A percentile compares a stretch with the other conserved stretches of the same genome.
phyloP scores from a whole-genome alignment of 2,797 vertebrate genomes.

The Tragelaphus oryx region DNA sequence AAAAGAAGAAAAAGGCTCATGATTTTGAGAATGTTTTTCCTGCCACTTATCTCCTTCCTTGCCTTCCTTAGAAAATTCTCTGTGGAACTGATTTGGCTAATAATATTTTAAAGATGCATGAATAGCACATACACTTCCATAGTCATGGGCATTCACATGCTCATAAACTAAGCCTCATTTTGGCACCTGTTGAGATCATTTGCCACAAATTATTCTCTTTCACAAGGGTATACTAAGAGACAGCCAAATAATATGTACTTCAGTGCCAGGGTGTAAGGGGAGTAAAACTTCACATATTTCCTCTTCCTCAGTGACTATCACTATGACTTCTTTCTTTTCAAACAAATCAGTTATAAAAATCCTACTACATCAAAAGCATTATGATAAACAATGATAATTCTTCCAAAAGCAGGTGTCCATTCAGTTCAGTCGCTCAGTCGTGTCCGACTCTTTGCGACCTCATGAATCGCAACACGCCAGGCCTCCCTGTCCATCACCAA shows the following conservation, averaged over 20 bases:
- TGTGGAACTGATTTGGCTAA: neutral
- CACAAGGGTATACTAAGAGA: neutral
- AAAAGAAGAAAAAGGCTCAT: neutral
- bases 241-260: neutral
- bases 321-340: slow-evolving; percentile 2
- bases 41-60: neutral
- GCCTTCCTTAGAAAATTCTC: slow-evolving; percentile 20
- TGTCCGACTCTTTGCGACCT: no score
- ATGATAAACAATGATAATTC: slow-evolving; percentile 21
- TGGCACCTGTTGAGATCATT: neutral
- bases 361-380: neutral
- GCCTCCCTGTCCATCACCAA: no score
- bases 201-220: neutral
- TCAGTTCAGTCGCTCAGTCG: no score
- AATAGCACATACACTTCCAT: neutral
- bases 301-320: neutral
- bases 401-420: neutral
- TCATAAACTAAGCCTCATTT: neutral
- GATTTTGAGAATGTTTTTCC: slow-evolving; percentile 4
- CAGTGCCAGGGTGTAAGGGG: neutral
- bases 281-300: neutral
- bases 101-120: neutral
- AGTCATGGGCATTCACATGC: neutral
- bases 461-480: rapidly evolving
- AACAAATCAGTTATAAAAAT: slow-evolving; percentile 33